Evolutionary conservation across 2,113 vertebrate genomes (phyloP).

Genomic region (Engraulis encrasicolus): DNA sequence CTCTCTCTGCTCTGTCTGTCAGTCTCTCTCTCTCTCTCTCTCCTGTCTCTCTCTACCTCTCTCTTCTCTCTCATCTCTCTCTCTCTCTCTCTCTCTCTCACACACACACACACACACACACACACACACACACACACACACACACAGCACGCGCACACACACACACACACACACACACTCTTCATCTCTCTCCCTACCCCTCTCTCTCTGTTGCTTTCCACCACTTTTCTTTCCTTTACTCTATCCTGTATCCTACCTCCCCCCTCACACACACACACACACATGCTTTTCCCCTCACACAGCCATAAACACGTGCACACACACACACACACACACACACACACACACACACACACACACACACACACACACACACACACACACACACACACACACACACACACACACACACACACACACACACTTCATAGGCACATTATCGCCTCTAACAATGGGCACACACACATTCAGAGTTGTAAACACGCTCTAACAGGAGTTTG

Average conservation of each 20-base stretch:
- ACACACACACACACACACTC: too few species aligned
- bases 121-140: background rate
- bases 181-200: too few species aligned
- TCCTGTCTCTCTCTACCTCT: background rate
- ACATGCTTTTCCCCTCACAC: too few species aligned
- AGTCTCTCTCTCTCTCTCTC: background rate
- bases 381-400: background rate
- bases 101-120: background rate
- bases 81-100: background rate
- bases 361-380: background rate
- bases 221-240: too few species aligned
- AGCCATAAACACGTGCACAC: background rate
- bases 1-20: background rate
- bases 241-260: too few species aligned
- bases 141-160: too few species aligned
- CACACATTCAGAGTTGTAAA: background rate
- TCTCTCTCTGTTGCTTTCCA: too few species aligned
- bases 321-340: background rate
- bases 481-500: too few species aligned
- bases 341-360: background rate
- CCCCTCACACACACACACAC: too few species aligned
- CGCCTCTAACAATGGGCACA: too few species aligned
- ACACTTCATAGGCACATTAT: background rate
- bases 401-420: background rate
- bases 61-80: background rate